Evolutionary conservation across 2,113 vertebrate species (phyloP), one percentile per base, ranked within the genome.

Genomic region (Chunga burmeisteri): DNA sequence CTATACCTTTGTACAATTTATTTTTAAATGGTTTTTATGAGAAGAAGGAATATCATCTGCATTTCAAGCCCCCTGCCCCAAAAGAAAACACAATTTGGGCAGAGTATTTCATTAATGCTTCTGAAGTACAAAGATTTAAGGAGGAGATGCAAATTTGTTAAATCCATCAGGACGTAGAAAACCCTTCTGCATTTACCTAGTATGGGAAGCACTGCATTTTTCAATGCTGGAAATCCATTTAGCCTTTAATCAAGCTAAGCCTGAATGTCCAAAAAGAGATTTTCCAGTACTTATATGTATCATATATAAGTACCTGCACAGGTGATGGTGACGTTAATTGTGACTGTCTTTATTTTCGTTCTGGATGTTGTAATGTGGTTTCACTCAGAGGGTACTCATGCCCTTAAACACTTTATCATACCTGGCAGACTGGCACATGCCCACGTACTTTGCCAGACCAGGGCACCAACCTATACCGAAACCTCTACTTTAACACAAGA

Each of bases 341-440:
- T n/a, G 58, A 11, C 16, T 4, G 26, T 6, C 10, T 65, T 23
- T 29, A 12, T 75, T 81, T 42, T 9, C 30, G 16, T 30, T 21
- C 56, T 53, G 2, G 16, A 38, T 19, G 5, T 6, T 7, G 6
- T 6, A 13, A 14, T 0, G 5, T 2, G 4, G 12, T 11, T 70
- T 65, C n/a, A 2, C 62, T 59, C 2, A 0, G 40, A 17, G 29
- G 38, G 14, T 21, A 5, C 22, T 59, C 17, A 2, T 34, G 8
- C 27, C 19, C 61, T 38, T 13, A 15, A 70, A 34, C 29, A 21
- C 29, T 20, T 36, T 5, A 19, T 22, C 30, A 6, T 4, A 38
- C 3, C 0, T 50, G 12, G 11, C 19, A 34, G 50, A 20, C 7
- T 1, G 9, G 13, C 3, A 0, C 32, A 1, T 6, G 16, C n/a